A percentile compares a stretch with the other conserved stretches of the same genome.
phyloP scores from a whole-genome alignment of 2,797 vertebrate species.

The Mionectes olivaceus region DNA sequence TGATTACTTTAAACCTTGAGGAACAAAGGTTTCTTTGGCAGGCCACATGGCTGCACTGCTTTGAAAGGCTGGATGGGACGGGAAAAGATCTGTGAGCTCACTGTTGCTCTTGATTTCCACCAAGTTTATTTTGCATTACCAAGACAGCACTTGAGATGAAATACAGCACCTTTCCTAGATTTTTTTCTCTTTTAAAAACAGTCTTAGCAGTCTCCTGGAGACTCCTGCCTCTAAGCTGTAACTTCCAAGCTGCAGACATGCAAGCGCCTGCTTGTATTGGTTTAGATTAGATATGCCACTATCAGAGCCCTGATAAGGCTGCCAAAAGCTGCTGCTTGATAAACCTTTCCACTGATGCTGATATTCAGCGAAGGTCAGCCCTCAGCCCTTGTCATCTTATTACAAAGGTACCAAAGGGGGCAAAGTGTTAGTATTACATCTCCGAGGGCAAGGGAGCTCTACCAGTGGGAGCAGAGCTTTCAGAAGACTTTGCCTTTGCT shows the following conservation, averaged over 20 bases:
- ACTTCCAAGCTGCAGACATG: not conserved
- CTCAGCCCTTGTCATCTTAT: not conserved
- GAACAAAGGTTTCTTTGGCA: not conserved
- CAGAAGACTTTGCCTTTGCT: not conserved
- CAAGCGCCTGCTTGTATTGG: not conserved
- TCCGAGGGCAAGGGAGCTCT: not conserved
- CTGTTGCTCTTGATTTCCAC: not conserved
- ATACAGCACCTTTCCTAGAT: not conserved
- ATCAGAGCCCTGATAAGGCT: constrained; percentile 5
- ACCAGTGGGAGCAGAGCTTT: not conserved
- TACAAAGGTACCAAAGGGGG: not conserved
- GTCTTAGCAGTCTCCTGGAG: not conserved
- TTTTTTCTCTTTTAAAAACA: not conserved
- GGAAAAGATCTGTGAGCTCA: not conserved
- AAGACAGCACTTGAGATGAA: not conserved
- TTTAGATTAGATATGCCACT: constrained; percentile 54
- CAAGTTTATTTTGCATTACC: not conserved
- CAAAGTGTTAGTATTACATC: not conserved
- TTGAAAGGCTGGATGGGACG: not conserved
- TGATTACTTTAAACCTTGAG: not conserved
- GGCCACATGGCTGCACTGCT: not conserved
- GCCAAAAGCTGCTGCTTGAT: not conserved
- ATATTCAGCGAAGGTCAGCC: not conserved
- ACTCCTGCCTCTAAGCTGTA: not conserved
- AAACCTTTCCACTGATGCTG: not conserved